Conservation (phyloP, 2,113 vertebrate genomes). For the Rattus rattus region DNA sequence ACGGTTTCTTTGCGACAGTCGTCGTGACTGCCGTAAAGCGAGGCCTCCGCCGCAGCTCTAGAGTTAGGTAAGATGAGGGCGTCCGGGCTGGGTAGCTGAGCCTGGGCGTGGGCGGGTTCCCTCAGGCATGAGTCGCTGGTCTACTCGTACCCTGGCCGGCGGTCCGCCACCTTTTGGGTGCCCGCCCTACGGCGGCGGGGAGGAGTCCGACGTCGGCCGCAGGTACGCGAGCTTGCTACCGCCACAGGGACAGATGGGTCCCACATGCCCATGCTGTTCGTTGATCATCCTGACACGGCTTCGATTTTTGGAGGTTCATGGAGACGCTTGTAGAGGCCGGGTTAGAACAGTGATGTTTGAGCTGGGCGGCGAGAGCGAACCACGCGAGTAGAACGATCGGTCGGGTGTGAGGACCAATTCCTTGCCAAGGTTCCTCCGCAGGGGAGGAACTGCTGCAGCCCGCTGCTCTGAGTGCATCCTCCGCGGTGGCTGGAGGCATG, state of each 20-base stretch:
- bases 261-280: neutral
- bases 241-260: neutral
- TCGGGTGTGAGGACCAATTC: neutral
- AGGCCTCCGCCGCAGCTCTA: neutral
- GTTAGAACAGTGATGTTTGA: neutral
- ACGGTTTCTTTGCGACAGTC: neutral
- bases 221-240: neutral
- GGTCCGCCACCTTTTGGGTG: neutral
- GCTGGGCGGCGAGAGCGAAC: neutral
- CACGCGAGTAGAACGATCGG: neutral
- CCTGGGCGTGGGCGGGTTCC: neutral
- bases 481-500: neutral
- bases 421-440: no score
- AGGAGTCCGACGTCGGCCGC: neutral
- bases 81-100: neutral
- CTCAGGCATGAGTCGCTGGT: neutral
- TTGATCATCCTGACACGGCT: neutral
- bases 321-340: neutral
- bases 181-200: neutral
- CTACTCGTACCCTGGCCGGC: neutral
- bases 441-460: neutral
- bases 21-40: neutral
- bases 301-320: neutral
- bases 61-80: neutral
- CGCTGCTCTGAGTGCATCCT: neutral